Base-by-base conservation (phyloP, 2,888 invertebrate species). In the Drosophila percnosoma region DNA sequence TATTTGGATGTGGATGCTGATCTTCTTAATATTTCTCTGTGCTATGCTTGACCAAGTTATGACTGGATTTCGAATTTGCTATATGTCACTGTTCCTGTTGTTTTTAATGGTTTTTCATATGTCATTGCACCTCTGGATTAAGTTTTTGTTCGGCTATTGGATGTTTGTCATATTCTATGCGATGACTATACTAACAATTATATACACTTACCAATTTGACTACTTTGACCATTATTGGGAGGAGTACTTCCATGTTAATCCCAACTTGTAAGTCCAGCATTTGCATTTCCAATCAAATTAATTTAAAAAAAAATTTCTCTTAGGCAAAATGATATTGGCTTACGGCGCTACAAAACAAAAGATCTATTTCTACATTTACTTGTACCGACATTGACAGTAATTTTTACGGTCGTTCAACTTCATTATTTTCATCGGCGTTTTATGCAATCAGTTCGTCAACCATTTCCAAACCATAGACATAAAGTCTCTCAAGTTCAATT, bases 391-490 rank as follows among this genome's bases (percentile, higher is more conserved):
- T 95, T 97, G 87, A 98, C 99, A 92, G 96, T 99, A 6, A 97
- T 99, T 66, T 97, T 99, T 75, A 98, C 99, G 6, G 99, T 99
- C 73, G 95, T 99, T 85, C 99, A 99, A 93, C 96, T 97, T 38
- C 99, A 99, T 93, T 99, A 99, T 93, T 99, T 99, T 94, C 99
- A 99, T 92, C 95, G 96, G 83, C 97, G 98, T 83, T 99, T 99
- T 93, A 95, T 99, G 93, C 95, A 95, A n/a, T 84, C 91, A 4
- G 77, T 92, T n/a, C 77, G 83, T 51, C 73, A 85, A n/a, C 89
- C 85, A 15, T 71, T n/a, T 13, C 68, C 70, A 40, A 62, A 51
- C 13, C 36, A 31, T 8, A 57, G 18, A 36, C 57, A 0, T 1
- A 18, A 2, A 36, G n/a, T 2, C 3, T n/a, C 52, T 4, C 42